Percentiles rank a stretch among this genome's conserved stretches.
Conservation (phyloP, 92 coral and sea anemone genomes). For the Epizoanthus scotinus region DNA sequence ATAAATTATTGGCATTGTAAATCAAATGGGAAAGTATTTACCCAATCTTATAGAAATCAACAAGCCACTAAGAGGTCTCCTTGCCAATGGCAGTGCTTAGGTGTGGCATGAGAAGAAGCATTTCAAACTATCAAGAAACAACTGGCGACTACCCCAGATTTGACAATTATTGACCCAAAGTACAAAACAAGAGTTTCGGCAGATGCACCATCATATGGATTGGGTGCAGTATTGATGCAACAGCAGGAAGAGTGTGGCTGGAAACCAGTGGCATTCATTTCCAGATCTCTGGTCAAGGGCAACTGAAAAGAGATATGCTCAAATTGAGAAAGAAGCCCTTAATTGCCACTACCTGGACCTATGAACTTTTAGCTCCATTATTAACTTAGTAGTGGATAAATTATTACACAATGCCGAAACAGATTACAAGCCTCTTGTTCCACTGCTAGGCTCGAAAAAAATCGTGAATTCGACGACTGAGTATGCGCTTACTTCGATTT, state of each 20-base stretch:
- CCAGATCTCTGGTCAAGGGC: neutral
- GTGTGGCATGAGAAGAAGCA: conserved; percentile 27
- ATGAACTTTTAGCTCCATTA: neutral
- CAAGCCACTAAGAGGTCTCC: conserved; percentile 14
- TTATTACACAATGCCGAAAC: conserved; percentile 7
- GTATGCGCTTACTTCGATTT: conserved; percentile 27
- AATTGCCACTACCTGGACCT: neutral
- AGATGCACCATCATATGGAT: too few species aligned
- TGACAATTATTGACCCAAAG: too few species aligned
- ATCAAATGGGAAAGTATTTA: conserved; percentile 64
- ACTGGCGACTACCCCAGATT: neutral
- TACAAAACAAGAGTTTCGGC: too few species aligned
- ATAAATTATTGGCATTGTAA: conserved; percentile 66
- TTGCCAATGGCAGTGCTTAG: conserved; percentile 11
- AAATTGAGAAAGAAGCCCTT: conserved; percentile 12
- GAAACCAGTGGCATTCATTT: conserved; percentile 24
- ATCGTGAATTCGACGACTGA: neutral
- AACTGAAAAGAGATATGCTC: conserved; percentile 20
- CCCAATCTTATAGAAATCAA: conserved; percentile 38
- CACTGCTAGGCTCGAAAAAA: neutral
- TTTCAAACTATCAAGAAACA: neutral
- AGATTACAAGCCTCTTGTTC: conserved; percentile 35
- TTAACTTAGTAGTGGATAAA: conserved; percentile 8
- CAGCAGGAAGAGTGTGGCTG: neutral
- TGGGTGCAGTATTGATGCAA: neutral